Evolutionary conservation across 2,113 vertebrate genomes (phyloP), one percentile per base, ranked within the genome.

Genomic region (Rhabdomys dilectus): DNA sequence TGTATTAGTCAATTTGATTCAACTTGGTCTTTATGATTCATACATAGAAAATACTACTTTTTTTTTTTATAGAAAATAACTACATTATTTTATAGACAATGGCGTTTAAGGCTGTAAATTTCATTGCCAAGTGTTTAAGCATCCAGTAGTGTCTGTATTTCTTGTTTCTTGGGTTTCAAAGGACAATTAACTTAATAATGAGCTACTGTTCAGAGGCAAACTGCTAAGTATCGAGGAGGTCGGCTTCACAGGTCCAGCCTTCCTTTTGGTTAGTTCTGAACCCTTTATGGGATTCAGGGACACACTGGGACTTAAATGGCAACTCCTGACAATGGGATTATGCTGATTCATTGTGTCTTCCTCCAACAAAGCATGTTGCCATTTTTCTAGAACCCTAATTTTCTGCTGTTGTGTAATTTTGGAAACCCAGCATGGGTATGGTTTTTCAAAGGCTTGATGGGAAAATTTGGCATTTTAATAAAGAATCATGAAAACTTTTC

Each of bases 391-490:
- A 85, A 60, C 42, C 9, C 66, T 13, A 93, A 97, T 92, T 98
- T 98, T 85, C 4, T 58, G 70, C 56, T 45, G 60, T 6, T 75
- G 68, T 8, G 75, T 87, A 97, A 93, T 87, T 98, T 3, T 4
- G 48, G 94, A 97, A 81, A 97, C 84, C 66, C 26, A 94, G 96
- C 88, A 66, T 91, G 86, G 89, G 76, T 93, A 90, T 97, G 96
- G 80, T 75, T 94, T 62, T 93, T 97, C 97, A 94, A 98, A 98
- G 93, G 97, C 97, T 97, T 92, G 3, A 53, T 0, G 73, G 97
- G 96, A 96, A 97, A 96, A 97, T 94, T 81, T 97, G 98, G 96
- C 93, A 95, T 98, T 98, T 98, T 97, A 97, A 98, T 94, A 96
- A 93, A 80, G 72, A 91, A 42, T 66, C 91, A 93, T 91, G 91